These are phyloP conservation scores for Boloria euphrosyne DNA, from an alignment of 2,888 invertebrate species.

Conservation along the genomic window DNA sequence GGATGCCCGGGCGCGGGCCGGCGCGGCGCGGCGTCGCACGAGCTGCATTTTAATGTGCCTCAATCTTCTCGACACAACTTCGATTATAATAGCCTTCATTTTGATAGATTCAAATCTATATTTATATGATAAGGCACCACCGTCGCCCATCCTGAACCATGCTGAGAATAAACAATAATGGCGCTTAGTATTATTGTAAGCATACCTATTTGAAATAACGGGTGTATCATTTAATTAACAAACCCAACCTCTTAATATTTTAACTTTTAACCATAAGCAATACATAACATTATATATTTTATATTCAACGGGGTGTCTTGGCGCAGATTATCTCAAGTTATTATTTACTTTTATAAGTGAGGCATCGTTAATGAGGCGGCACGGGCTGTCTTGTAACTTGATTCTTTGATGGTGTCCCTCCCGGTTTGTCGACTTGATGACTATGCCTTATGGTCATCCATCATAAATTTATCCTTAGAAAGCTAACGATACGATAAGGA, in stretches of 20 bases:
- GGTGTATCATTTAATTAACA: conserved; percentile 10
- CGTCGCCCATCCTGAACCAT: conserved; percentile 46
- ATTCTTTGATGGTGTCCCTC: conserved; percentile 47
- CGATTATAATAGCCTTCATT: conserved; percentile 62
- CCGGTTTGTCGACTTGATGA: conserved; percentile 41
- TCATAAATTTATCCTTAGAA: conserved; percentile 44
- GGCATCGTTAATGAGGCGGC: conserved; percentile 70
- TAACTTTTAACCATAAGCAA: background rate
- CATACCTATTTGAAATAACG: conserved; percentile 26
- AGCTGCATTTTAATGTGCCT: conserved; percentile 74
- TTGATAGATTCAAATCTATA: conserved; percentile 58
- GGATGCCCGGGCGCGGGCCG: conserved; percentile 61
- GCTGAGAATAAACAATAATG: conserved; percentile 44
- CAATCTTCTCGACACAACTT: conserved; percentile 55
- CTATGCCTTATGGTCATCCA: conserved; percentile 45
- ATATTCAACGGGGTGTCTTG: conserved; percentile 15
- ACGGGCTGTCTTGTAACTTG: conserved; percentile 64
- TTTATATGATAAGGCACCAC: conserved; percentile 49
- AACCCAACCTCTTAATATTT: conserved; percentile 1
- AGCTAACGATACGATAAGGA: conserved; percentile 34
- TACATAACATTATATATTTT: conserved; percentile 21
- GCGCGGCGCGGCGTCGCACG: conserved; percentile 67
- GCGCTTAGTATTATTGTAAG: conserved; percentile 38
- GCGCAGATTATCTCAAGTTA: conserved; percentile 23
- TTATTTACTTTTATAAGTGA: conserved; percentile 34